Conservation (phyloP, 2,113 vertebrate species). For the Martes martes region DNA sequence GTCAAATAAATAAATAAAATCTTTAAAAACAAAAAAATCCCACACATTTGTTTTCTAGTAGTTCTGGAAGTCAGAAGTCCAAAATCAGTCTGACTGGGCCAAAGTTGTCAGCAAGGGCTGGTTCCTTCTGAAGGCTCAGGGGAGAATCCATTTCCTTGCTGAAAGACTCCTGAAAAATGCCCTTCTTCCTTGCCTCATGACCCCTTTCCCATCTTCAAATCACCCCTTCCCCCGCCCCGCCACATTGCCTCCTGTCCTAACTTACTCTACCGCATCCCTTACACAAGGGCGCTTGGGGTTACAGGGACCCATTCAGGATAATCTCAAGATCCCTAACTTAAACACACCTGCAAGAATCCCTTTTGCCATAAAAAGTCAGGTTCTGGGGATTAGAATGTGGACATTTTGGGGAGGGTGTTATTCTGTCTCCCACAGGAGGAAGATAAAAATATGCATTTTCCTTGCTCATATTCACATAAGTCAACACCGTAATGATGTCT, state of each 20-base stretch:
- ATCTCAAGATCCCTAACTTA: neutral
- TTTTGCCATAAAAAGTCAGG: neutral
- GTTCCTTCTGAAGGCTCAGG: neutral
- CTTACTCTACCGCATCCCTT: neutral
- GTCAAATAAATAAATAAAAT: no score
- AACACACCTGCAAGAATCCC: neutral
- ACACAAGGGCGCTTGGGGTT: neutral
- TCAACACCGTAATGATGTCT: neutral
- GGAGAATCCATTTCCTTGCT: neutral
- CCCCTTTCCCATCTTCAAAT: neutral
- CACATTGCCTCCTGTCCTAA: neutral
- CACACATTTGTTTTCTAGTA: neutral
- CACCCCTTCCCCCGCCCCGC: neutral
- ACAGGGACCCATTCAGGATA: no score
- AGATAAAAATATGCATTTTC: neutral
- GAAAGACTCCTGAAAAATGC: neutral
- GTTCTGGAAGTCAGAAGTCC: neutral
- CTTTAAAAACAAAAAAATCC: neutral
- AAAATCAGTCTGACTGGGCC: neutral
- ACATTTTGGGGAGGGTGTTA: neutral
- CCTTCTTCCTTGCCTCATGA: neutral
- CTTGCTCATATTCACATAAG: neutral
- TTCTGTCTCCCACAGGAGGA: neutral
- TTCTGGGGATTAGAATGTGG: neutral
- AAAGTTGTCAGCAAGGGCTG: neutral